Base-by-base conservation (phyloP, 2,888 invertebrate genomes). In the Homarus gammarus region DNA sequence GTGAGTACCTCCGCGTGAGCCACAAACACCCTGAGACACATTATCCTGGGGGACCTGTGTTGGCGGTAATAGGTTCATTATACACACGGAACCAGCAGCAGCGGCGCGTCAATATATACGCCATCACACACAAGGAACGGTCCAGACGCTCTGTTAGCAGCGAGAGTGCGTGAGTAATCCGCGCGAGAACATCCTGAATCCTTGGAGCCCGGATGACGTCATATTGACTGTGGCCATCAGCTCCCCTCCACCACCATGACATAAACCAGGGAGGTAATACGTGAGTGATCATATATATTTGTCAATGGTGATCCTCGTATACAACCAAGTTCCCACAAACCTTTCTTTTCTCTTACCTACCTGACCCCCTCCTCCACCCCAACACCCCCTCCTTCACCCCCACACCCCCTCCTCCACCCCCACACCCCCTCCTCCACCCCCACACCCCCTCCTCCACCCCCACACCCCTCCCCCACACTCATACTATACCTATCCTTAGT, bases 121-220 rank as follows among this genome's bases (percentile, higher is more conserved):
- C 73, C 36, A 0, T 12, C 73, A 38, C 6, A 73, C 44, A 44
- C 75, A 75, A 31, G 27, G 27, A 73, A 73, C 40, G 49, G 75
- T 49, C n/a, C 44, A 31, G 44, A 75, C 56, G 56, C 15, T 56
- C 18, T 5, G 3, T 8, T 8, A 15, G 8, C 15, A 15, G 49
- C 49, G 49, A 12, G 18, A 18, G 73, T 10, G 75, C 49, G 75
- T 75, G 75, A 75, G 75, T 75, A 75, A 75, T 75, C 75, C 75
- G 22, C 44, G 44, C 49, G 49, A 44, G 75, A 75, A 75, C 75
- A 75, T 75, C 75, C 75, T 75, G 75, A 75, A 75, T 75, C 75
- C 75, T 75, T 75, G 75, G 75, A 27, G 75, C 27, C 38, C 10
- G 75, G 44, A 44, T 75, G 75, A 75, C 75, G 75, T 75, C 75